phyloP scores from a whole-genome alignment of 64 coral and sea anemone species.

The Platygyra sinensis region DNA sequence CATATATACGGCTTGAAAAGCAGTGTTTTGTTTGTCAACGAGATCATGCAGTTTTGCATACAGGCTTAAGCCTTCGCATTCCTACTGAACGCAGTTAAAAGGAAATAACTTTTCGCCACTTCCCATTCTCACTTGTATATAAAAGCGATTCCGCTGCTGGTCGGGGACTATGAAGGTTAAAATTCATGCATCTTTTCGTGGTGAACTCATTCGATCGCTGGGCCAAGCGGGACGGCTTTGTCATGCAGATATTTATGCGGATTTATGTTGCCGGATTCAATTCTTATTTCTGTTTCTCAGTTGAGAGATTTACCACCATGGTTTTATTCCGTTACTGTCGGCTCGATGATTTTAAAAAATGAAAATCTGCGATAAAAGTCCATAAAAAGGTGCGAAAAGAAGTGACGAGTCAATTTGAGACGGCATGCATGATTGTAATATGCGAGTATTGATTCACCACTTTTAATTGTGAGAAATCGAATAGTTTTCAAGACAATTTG shows the following conservation, averaged over 20 bases:
- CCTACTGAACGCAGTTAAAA: background rate
- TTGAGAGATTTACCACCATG: background rate
- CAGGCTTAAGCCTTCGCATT: background rate
- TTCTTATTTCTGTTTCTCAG: background rate
- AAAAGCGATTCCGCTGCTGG: background rate
- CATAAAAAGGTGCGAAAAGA: background rate
- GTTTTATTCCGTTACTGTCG: background rate
- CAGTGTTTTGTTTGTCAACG: conserved; percentile 36
- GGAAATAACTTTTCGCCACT: background rate
- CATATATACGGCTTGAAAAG: background rate
- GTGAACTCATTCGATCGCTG: background rate
- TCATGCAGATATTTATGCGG: background rate
- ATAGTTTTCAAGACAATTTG: background rate
- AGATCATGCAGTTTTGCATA: background rate
- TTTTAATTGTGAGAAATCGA: background rate
- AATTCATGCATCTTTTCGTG: too few relatives aligned
- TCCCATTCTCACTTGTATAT: background rate
- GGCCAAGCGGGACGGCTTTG: background rate
- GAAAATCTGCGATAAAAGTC: conserved; percentile 5
- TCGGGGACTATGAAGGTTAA: too few relatives aligned
- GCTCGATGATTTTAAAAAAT: background rate
- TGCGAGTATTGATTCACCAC: background rate
- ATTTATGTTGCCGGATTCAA: background rate
- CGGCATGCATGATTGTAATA: background rate
- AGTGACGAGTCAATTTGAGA: background rate